Conservation (phyloP, 2,797 vertebrate species). For the Carapus acus region DNA sequence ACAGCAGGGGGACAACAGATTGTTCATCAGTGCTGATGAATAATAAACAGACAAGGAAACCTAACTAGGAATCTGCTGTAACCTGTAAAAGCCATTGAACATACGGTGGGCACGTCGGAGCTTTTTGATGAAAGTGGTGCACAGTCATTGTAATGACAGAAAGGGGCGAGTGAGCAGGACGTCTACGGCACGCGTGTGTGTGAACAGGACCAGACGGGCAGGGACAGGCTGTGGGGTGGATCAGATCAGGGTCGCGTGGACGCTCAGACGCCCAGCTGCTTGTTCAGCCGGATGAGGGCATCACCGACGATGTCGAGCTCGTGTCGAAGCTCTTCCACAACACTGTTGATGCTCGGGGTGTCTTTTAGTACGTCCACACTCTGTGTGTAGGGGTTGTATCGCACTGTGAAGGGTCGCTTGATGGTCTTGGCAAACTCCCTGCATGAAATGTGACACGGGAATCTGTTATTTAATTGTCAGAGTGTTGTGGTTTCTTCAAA, state of each 20-base stretch:
- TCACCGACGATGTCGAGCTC: conserved; percentile 90
- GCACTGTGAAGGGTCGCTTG: conserved; percentile 90
- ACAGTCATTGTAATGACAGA: conserved; percentile 54
- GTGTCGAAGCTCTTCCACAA: conserved; percentile 88
- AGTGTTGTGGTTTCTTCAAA: no score
- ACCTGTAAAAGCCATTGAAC: conserved; percentile 21
- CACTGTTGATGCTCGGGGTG: conserved; percentile 82
- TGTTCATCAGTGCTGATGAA: conserved; percentile 40
- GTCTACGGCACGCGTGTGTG: conserved; percentile 37
- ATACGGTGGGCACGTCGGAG: conserved; percentile 32
- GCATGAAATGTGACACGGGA: conserved; percentile 8
- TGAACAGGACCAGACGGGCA: no score
- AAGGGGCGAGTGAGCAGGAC: conserved; percentile 36
- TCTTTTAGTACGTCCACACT: conserved; percentile 90
- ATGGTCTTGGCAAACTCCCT: conserved; percentile 99
- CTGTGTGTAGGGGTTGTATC: conserved; percentile 94
- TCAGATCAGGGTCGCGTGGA: not conserved
- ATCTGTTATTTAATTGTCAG: not conserved
- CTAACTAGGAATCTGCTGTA: conserved; percentile 18
- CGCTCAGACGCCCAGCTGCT: conserved; percentile 77
- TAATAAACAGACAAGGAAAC: conserved; percentile 33
- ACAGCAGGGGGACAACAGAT: conserved; percentile 27
- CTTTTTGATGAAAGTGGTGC: conserved; percentile 30
- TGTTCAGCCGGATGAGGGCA: conserved; percentile 86
- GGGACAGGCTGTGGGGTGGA: conserved; percentile 12